Base-by-base conservation (phyloP, 2,888 invertebrate species). In the Blastobasis lacticolella region DNA sequence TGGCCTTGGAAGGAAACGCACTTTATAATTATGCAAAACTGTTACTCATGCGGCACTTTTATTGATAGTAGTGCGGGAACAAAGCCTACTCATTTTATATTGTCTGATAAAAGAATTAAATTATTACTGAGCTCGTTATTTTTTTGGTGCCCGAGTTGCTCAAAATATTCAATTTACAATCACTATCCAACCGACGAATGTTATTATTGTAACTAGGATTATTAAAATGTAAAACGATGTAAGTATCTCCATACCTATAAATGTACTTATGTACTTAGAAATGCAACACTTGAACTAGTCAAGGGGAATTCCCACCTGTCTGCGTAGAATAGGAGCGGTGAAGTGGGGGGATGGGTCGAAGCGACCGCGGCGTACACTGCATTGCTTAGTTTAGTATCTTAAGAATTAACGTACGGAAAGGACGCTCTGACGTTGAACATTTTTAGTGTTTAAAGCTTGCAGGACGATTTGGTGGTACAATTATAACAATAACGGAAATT, bases 1-100 rank as follows among this genome's bases (percentile, higher is more conserved):
- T 47, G 47, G 40, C 40, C 47, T 47, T 47, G 47, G 47, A 47
- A 47, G 47, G 38, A 49, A 49, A 49, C 41, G 23, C 42, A 42
- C 42, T 49, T 49, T 49, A 36, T 49, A 42, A 42, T 41, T 41
- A 49, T 41, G 49, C 36, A 43, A n/a, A 9, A 49, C 10, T 49
- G 43, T 49, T 49, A 49, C 43, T 10, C 49, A 42, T 49, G 49
- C 37, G 10, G 49, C 49, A 43, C 43, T 42, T 10, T 38, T 38
- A 48, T 40, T 48, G 37, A 40, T 48, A 40, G n/a, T 10, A 10
- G 6, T 10, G n/a, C 45, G 6, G 45, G 10, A 45, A 9, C 45
- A 10, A 45, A 45, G n/a, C 45, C 45, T 9, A 10, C 7, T 45
- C 45, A 10, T 10, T 9, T 45, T 45, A 10, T 45, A 45, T 45